Evolutionary conservation across 2,888 invertebrate genomes (phyloP).

Genomic region (Clostera curtula): DNA sequence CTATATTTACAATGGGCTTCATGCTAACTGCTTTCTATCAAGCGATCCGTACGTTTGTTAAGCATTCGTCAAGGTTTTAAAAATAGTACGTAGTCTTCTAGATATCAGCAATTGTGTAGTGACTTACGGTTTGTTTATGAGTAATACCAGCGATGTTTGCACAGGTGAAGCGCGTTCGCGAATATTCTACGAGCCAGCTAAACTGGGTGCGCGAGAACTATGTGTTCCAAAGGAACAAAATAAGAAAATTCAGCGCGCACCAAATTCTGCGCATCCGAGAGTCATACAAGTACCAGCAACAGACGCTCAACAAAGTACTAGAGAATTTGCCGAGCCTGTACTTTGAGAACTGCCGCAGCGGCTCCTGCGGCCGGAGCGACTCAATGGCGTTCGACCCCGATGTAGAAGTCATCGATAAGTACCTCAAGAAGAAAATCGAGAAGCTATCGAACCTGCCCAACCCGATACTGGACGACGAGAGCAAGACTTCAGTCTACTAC

Average conservation of each 20-base stretch:
- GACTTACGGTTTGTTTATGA: background rate
- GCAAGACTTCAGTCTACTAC: slow-evolving; percentile 85
- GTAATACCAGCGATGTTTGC: slow-evolving; percentile 23
- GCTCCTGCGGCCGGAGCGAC: slow-evolving; percentile 85
- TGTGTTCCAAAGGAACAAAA: slow-evolving; percentile 94
- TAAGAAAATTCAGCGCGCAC: slow-evolving; percentile 95
- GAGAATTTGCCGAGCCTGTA: slow-evolving; percentile 94
- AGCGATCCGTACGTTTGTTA: background rate
- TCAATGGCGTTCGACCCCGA: slow-evolving; percentile 82
- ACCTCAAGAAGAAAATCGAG: slow-evolving; percentile 80
- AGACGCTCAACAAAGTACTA: slow-evolving; percentile 93
- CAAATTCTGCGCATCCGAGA: slow-evolving; percentile 92
- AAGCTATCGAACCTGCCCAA: slow-evolving; percentile 72
- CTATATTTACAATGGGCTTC: too few relatives aligned
- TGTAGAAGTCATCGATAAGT: slow-evolving; percentile 77
- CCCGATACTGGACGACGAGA: slow-evolving; percentile 76
- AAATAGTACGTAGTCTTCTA: too few relatives aligned
- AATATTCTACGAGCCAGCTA: slow-evolving; percentile 92
- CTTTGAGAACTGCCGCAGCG: slow-evolving; percentile 94
- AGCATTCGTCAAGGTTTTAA: too few relatives aligned
- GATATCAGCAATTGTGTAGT: too few relatives aligned
- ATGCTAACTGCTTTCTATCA: background rate
- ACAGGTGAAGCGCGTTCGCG: slow-evolving; percentile 92
- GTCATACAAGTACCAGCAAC: slow-evolving; percentile 96
- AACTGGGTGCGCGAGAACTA: slow-evolving; percentile 97